Evolutionary conservation across 2,113 vertebrate species (phyloP).

Genomic region (Cryptotis parvus): DNA sequence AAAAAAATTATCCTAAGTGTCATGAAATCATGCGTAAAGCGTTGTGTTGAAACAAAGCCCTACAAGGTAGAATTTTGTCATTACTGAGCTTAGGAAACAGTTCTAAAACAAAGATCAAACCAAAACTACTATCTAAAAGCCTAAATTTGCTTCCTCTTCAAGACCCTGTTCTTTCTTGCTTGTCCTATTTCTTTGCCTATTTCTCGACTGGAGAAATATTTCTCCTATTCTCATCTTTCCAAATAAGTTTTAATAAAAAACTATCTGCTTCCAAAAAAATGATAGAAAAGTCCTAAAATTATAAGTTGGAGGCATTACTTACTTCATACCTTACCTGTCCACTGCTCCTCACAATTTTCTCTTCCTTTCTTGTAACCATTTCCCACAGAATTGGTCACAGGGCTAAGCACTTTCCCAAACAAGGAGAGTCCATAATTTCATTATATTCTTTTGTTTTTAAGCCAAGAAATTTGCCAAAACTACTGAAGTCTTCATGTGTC

Average conservation of each 20-base stretch:
- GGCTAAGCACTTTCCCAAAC: not conserved
- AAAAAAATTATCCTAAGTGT: not conserved
- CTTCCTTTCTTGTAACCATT: not conserved
- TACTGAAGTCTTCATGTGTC: constrained; percentile 97
- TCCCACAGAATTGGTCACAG: not conserved
- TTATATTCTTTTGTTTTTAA: constrained; percentile 78
- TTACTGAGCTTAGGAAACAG: not conserved
- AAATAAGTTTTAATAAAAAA: too few relatives aligned
- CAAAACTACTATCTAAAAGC: not conserved
- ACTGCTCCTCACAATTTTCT: not conserved
- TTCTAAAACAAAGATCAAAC: constrained; percentile 14
- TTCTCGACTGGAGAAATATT: too few relatives aligned
- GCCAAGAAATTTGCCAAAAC: constrained; percentile 98
- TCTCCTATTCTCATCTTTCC: too few relatives aligned
- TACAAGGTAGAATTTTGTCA: not conserved
- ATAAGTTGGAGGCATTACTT: not conserved
- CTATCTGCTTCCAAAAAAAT: too few relatives aligned
- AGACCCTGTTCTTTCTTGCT: too few relatives aligned
- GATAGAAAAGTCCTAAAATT: too few relatives aligned
- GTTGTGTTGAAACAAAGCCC: not conserved
- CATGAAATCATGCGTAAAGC: not conserved
- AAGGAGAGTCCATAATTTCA: not conserved
- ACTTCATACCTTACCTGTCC: not conserved
- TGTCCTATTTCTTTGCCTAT: too few relatives aligned
- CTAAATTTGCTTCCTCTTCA: not conserved